Percentiles rank a stretch among this genome's conserved stretches.
phyloP scores from a whole-genome alignment of 2,797 vertebrate species.

The Muraenolepis orangiensis region DNA sequence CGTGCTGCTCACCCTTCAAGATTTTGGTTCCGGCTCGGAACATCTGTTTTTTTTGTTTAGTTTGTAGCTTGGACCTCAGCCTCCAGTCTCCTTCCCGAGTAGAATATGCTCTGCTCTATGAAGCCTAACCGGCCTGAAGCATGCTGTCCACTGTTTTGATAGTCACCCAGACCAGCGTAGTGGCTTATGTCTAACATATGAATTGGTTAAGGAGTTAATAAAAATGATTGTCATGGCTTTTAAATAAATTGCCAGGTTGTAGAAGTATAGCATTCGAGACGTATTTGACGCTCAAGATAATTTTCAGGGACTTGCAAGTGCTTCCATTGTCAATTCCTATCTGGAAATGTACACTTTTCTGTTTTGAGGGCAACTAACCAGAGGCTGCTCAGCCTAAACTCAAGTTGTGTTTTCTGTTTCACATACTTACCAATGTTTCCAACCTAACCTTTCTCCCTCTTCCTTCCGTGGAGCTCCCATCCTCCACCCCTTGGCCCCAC shows the following conservation, averaged over 20 bases:
- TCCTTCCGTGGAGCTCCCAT: not conserved
- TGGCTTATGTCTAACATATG: not conserved
- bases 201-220: no score
- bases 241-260: not conserved
- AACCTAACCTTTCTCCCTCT: not conserved
- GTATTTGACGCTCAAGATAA: not conserved
- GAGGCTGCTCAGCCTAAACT: no score
- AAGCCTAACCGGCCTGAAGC: not conserved
- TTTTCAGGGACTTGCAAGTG: not conserved
- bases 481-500: conserved; percentile 18
- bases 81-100: not conserved
- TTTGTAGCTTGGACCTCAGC: not conserved
- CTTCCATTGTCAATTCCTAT: not conserved
- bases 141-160: not conserved
- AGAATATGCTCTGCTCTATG: not conserved
- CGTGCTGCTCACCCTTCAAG: no score
- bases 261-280: no score
- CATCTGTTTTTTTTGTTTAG: no score
- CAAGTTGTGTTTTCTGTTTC: not conserved
- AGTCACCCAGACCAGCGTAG: not conserved
- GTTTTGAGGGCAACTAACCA: no score
- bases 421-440: not conserved
- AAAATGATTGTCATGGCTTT: not conserved
- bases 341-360: no score
- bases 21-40: no score